phyloP scores from a whole-genome alignment of 2,113 vertebrate species.

The Synodontis membranacea region DNA sequence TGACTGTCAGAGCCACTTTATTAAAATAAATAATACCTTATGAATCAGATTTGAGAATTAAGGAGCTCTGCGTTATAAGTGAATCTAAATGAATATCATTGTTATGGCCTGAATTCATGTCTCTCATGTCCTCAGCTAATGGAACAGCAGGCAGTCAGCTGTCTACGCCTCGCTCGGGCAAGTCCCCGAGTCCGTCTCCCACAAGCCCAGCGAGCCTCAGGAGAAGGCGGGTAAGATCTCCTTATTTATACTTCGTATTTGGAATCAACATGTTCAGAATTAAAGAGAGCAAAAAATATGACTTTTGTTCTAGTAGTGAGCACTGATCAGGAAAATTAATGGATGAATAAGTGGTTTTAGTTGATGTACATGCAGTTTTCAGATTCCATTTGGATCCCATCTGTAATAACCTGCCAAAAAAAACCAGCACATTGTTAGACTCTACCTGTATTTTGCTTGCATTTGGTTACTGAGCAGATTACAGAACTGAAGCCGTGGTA shows the following conservation, averaged over 20 bases:
- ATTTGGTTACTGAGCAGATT: neutral
- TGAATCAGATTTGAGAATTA: neutral
- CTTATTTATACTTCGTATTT: neutral
- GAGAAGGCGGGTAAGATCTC: slow-evolving; percentile 86
- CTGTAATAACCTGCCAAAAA: too few relatives aligned
- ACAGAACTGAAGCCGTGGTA: neutral
- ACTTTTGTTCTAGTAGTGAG: neutral
- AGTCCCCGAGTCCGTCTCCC: slow-evolving; percentile 92
- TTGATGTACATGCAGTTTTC: neutral
- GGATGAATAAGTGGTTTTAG: neutral
- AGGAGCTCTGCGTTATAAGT: neutral
- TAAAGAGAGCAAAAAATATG: too few relatives aligned
- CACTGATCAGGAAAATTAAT: neutral
- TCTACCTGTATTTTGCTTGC: neutral
- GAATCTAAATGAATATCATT: neutral
- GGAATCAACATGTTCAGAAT: neutral
- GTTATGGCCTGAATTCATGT: neutral
- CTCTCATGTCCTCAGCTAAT: slow-evolving; percentile 77
- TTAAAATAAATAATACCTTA: neutral
- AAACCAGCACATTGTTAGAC: neutral
- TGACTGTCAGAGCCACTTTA: neutral
- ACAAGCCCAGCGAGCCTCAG: slow-evolving; percentile 94
- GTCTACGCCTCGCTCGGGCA: slow-evolving; percentile 94
- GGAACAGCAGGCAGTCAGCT: slow-evolving; percentile 96
- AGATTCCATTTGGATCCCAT: neutral